Conservation (phyloP, 2,888 invertebrate genomes). For the Melangyna quadrimaculata region DNA sequence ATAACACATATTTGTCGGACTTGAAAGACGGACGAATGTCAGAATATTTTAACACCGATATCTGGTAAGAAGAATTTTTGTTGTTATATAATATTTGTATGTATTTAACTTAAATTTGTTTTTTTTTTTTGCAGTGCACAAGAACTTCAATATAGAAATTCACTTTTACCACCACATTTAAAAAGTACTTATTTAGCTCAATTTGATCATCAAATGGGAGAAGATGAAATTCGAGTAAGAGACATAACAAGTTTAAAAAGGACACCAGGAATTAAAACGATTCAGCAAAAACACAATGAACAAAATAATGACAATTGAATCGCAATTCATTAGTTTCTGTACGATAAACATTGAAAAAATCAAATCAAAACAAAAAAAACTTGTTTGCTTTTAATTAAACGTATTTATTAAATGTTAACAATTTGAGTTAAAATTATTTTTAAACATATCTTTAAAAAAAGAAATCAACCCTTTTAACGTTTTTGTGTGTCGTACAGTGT, state of each 20-base stretch:
- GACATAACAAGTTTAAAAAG: conserved; percentile 57
- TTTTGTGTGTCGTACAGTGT: conserved; percentile 41
- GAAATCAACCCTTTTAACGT: conserved; percentile 19
- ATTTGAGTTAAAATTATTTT: not conserved
- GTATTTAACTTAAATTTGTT: not conserved
- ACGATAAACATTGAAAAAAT: conserved; percentile 4
- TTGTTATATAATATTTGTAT: not conserved
- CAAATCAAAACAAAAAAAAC: not conserved
- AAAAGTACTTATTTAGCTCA: conserved; percentile 93
- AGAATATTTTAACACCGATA: conserved; percentile 74
- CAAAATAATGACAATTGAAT: conserved; percentile 52
- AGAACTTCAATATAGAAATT: conserved; percentile 90
- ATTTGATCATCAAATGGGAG: conserved; percentile 85
- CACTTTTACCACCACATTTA: conserved; percentile 91
- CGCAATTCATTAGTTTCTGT: conserved; percentile 36
- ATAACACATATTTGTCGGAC: conserved; percentile 89
- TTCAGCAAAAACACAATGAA: conserved; percentile 40
- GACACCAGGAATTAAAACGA: conserved; percentile 55
- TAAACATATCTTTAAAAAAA: not conserved
- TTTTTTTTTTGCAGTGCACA: conserved; percentile 81
- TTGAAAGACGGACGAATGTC: conserved; percentile 83
- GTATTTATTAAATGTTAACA: conserved; percentile 2
- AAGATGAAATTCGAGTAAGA: conserved; percentile 86
- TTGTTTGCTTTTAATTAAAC: conserved; percentile 14
- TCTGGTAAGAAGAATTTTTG: conserved; percentile 73